Evolutionary conservation across 2,888 invertebrate species (phyloP), one percentile per base, ranked within the genome.

Genomic region (Leistus spinibarbis): DNA sequence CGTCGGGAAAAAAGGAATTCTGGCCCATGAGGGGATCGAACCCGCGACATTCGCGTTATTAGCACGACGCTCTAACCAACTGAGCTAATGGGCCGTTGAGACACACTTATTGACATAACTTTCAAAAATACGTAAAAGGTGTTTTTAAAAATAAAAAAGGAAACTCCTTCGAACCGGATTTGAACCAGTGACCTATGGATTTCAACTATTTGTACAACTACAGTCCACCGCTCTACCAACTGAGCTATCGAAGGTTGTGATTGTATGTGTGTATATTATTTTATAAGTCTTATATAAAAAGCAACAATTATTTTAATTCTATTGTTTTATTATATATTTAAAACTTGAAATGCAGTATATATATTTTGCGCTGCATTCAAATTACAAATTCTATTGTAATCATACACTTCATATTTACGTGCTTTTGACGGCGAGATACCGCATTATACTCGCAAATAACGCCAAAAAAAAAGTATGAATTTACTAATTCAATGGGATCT

Each of bases 31-130:
- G 90, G 90, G 90, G 90, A 90, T 90, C 90, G 90, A 90, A 90
- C 90, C 90, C 90, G 88, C 90, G 90, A 90, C 90, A 90, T 90
- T 90, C 90, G 90, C 90, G 90, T 90, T 90, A 90, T 90, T 91
- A 91, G 90, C 90, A 91, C 90, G 90, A 90, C 90, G 90, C 90
- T 91, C 90, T 90, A 90, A 90, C 90, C 90, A 90, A 90, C 90
- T 90, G 90, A 90, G 90, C 90, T 90, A 90, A 90, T 90, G 90
- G 90, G 90, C 90, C 90, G 82, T 76, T 80, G 70, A 10, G 17
- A 16, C 57, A n/a, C 16, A 57, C 0, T 10, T 1, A n/a, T 57
- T 16, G 9, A 10, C 3, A 60, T 17, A 1, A 16, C 16, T 7
- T 60, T 60, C 13, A 16, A 20, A 16, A 57, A 19, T 3, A 57